Evolutionary conservation across 2,888 invertebrate species (phyloP), one percentile per base, ranked within the genome.

Genomic region (Melitaea athalia): DNA sequence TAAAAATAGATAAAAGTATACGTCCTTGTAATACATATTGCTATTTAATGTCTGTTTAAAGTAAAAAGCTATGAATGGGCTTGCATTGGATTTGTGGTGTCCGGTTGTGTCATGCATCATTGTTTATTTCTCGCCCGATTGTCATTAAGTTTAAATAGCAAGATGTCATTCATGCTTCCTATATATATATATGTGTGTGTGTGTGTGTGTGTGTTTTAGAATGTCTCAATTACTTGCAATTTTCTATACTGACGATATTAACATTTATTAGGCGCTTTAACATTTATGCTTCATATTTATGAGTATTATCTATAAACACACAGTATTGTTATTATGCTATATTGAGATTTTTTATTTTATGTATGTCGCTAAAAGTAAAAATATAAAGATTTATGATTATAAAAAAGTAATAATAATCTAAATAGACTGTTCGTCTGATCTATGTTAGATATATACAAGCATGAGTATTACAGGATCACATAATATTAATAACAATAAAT

Each of bases 211-310:
- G 14, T 52, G 12, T 14, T 14, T 31, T 33, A 14, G 47, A 49
- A 49, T 42, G 38, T 57, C 31, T 57, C 42, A 57, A 4, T n/a
- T 24, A 31, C 24, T 52, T 8, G 59, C 59, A 52, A 59, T 33
- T 7, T 50, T 17, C 33, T 11, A 43, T 52, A 59, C 59, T 59
- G 43, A 50, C 24, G 3, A 15, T 43, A n/a, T 17, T 45, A 45
- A 47, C 61, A 61, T 68, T n/a, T n/a, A n/a, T n/a, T n/a, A n/a
- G n/a, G 64, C 60, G 60, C 45, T 47, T 50, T 17, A 31, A 55
- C 38, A 55, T 12, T 31, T 47, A 60, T 59, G 71, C 62, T 72
- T 70, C 64, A 72, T 74, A 76, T 73, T 76, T 76, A 47, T 33
- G 15, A 59, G 33, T 33, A 52, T 43, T 31, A 31, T 43, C 12